Conservation (phyloP, 2,888 invertebrate genomes). For the Andrena haemorrhoa region DNA sequence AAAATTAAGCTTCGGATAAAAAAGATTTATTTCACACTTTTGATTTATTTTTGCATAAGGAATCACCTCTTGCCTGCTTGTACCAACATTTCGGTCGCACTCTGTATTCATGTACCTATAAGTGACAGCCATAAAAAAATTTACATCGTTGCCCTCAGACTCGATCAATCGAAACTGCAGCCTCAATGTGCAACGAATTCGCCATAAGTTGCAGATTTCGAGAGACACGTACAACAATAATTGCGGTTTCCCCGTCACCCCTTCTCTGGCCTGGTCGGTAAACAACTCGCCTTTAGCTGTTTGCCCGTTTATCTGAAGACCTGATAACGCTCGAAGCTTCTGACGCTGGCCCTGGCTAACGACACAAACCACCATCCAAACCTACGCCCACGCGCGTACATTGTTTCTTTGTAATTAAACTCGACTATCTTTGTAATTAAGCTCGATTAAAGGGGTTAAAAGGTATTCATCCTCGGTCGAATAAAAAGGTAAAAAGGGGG, state of each 20-base stretch:
- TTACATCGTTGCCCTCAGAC: background rate
- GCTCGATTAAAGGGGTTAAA: conserved; percentile 11
- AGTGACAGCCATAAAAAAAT: no score
- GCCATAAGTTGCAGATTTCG: background rate
- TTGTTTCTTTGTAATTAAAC: conserved; percentile 38
- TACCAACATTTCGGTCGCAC: no score
- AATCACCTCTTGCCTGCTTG: no score
- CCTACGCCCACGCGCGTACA: background rate
- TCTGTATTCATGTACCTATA: no score
- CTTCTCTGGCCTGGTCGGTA: conserved; percentile 32
- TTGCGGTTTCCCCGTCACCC: background rate
- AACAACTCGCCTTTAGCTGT: conserved; percentile 63
- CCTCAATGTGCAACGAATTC: background rate
- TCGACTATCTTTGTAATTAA: conserved; percentile 24
- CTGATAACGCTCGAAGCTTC: conserved; percentile 55
- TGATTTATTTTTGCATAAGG: no score
- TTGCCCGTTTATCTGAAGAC: conserved; percentile 61
- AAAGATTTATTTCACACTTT: no score
- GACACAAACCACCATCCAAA: conserved; percentile 56
- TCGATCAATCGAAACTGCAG: background rate
- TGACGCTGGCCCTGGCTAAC: conserved; percentile 44
- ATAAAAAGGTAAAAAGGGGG: background rate
- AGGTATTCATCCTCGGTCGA: background rate
- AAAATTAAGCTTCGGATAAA: no score
- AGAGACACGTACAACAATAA: background rate